These are phyloP conservation scores for Scrobipalpa costella DNA, from an alignment of 2,888 invertebrate genomes.

Conservation along the genomic window DNA sequence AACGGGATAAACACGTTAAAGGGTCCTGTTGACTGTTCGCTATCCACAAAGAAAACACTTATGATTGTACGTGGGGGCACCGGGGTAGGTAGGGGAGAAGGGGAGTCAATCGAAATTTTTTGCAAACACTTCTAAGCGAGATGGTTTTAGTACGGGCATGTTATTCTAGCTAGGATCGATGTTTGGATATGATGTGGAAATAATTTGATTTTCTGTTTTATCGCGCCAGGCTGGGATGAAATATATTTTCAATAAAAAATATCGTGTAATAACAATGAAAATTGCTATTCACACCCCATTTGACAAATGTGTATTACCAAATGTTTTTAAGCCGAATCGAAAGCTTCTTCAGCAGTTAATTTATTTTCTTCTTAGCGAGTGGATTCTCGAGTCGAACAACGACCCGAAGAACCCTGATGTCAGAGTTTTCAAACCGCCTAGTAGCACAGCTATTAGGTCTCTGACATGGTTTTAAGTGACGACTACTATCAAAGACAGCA, in stretches of 20 bases:
- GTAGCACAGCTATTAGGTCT: no score
- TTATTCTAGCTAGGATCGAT: conserved; percentile 1
- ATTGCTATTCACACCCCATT: no score
- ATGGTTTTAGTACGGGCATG: conserved; percentile 8
- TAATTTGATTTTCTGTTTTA: conserved; percentile 17
- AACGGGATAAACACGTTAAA: conserved; percentile 78
- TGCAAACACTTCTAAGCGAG: conserved; percentile 48
- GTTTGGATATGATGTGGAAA: background rate
- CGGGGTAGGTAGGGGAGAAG: conserved; percentile 41
- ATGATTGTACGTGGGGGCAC: conserved; percentile 57
- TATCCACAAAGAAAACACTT: conserved; percentile 79
- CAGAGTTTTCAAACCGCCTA: no score
- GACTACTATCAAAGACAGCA: no score
- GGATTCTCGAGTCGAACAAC: no score
- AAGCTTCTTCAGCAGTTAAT: no score
- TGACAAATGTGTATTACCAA: no score
- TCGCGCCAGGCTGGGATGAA: background rate
- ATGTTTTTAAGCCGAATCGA: no score
- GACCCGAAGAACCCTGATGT: no score
- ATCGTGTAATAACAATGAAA: no score
- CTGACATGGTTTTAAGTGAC: no score
- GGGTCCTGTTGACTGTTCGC: conserved; percentile 65
- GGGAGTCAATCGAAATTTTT: conserved; percentile 69
- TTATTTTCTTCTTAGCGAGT: no score
- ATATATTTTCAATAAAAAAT: background rate